A percentile compares a stretch with the other conserved stretches of the same genome.
phyloP scores from a whole-genome alignment of 1,140 invertebrate genomes.

The Zaprionus camerounensis region DNA sequence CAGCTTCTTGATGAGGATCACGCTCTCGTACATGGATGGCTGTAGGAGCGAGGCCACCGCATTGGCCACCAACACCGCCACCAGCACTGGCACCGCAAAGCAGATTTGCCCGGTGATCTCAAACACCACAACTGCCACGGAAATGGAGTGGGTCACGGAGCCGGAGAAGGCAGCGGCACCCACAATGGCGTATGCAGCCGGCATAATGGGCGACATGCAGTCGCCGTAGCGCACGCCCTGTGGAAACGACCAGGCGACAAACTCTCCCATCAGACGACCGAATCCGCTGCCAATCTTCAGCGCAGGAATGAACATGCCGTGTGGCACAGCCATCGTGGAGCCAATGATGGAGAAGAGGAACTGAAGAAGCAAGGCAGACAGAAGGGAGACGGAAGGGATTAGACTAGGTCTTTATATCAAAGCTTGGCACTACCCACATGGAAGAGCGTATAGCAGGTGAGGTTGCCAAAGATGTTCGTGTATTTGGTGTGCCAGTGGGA shows the following conservation, averaged over 20 bases:
- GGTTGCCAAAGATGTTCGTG: constrained; percentile 93
- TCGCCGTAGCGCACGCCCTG: constrained; percentile 94
- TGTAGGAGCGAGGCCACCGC: constrained; percentile 96
- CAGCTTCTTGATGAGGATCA: constrained; percentile 98
- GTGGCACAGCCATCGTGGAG: constrained; percentile 98
- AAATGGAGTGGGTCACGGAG: constrained; percentile 98
- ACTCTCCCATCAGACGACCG: constrained; percentile 95
- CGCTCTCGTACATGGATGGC: constrained; percentile 99
- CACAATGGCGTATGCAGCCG: constrained; percentile 95
- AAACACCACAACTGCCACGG: constrained; percentile 98
- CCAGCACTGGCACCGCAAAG: constrained; percentile 98
- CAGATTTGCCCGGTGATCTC: constrained; percentile 99
- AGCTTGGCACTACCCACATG: constrained; percentile 89
- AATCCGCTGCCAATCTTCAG: constrained; percentile 97
- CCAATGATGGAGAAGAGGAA: constrained; percentile 96
- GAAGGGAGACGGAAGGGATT: too few species aligned
- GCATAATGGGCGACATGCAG: constrained; percentile 94
- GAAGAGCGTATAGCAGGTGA: constrained; percentile 93
- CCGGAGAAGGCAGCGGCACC: constrained; percentile 98
- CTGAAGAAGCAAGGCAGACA: constrained; percentile 86
- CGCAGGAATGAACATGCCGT: constrained; percentile 97
- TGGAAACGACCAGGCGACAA: constrained; percentile 96
- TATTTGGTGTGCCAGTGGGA: constrained; percentile 94
- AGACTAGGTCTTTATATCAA: background rate
- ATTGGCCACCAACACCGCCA: constrained; percentile 96